phyloP scores from a whole-genome alignment of 2,797 vertebrate species.

The Lerista edwardsae region DNA sequence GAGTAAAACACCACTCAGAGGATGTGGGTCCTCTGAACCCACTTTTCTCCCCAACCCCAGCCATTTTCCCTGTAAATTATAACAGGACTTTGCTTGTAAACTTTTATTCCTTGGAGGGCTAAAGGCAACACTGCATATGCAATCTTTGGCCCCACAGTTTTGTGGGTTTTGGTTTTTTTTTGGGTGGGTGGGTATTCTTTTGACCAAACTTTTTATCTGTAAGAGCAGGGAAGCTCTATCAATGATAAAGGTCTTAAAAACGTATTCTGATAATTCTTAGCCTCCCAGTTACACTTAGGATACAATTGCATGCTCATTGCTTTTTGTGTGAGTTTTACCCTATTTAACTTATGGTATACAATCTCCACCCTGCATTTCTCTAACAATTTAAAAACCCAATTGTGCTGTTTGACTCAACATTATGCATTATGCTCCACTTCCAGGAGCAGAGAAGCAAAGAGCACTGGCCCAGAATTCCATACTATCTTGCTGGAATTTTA shows the following conservation, averaged over 20 bases:
- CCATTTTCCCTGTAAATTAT: too few species aligned
- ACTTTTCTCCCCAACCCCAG: too few species aligned
- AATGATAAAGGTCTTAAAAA: neutral
- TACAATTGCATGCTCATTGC: neutral
- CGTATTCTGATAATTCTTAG: neutral
- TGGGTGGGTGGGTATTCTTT: neutral
- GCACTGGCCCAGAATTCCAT: neutral
- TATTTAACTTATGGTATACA: neutral
- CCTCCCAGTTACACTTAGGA: neutral
- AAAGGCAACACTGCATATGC: neutral
- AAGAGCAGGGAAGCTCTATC: neutral
- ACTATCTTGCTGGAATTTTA: neutral
- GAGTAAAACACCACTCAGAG: too few species aligned
- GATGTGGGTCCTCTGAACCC: too few species aligned
- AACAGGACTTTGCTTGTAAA: too few species aligned
- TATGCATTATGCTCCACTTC: too few species aligned
- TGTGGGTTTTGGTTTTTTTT: neutral
- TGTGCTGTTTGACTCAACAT: neutral
- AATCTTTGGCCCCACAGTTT: neutral
- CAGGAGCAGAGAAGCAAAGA: too few species aligned
- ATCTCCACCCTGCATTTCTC: neutral
- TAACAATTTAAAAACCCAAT: neutral
- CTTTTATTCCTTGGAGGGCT: neutral
- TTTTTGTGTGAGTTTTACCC: neutral
- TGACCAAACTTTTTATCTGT: neutral